Evolutionary conservation across 2,113 vertebrate genomes (phyloP).

Genomic region (Sturnus vulgaris): DNA sequence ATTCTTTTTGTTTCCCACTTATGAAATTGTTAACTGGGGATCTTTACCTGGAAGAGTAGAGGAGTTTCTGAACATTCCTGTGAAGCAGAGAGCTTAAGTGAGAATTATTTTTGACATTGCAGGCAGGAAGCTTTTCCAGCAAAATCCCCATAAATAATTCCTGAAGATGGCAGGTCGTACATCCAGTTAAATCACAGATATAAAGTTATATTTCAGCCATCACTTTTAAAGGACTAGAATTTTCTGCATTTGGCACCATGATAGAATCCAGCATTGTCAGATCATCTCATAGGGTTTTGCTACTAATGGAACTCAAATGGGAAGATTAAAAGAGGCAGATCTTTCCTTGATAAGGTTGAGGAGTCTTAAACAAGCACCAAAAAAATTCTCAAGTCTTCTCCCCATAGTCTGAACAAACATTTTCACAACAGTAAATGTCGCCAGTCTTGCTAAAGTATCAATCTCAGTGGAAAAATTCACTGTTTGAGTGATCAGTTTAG

Average conservation of each 20-base stretch:
- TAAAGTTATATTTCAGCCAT: background rate
- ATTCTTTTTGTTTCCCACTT: background rate
- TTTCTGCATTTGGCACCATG: background rate
- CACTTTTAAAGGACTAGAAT: background rate
- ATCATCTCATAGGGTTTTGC: background rate
- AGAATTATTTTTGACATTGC: background rate
- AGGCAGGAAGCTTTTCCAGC: conserved; percentile 32
- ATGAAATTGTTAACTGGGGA: background rate
- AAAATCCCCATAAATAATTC: conserved; percentile 10
- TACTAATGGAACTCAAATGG: background rate
- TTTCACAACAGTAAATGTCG: background rate
- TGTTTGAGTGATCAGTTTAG: conserved; percentile 21
- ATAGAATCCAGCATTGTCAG: background rate
- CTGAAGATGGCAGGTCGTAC: background rate
- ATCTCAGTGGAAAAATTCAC: conserved; percentile 50
- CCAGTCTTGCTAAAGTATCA: background rate
- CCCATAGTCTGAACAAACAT: background rate
- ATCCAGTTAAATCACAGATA: background rate
- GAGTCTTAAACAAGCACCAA: background rate
- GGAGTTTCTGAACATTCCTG: background rate
- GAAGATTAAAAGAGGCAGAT: conserved; percentile 26
- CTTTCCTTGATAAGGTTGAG: background rate
- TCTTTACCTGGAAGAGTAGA: background rate
- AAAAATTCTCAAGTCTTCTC: background rate
- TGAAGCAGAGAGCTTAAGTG: background rate